These are phyloP conservation scores for Lepus americanus DNA, from an alignment of 2,113 vertebrate genomes.

Conservation along the genomic window DNA sequence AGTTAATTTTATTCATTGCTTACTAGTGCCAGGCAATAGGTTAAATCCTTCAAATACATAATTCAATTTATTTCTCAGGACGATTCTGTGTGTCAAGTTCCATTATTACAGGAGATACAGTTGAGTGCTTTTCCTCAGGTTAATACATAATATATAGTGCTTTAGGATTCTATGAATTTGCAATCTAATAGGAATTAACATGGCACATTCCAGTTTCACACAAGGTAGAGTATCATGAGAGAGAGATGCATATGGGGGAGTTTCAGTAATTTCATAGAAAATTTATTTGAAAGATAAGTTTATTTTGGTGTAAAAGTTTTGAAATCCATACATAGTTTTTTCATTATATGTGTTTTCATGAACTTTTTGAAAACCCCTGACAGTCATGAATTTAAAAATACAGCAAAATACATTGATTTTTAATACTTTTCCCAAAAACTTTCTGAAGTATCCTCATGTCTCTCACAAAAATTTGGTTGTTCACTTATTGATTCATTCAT, in stretches of 20 bases:
- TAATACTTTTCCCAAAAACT: too few relatives aligned
- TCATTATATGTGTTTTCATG: too few relatives aligned
- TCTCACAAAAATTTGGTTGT: too few relatives aligned
- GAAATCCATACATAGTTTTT: too few relatives aligned
- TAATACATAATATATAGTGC: neutral
- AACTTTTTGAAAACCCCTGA: too few relatives aligned
- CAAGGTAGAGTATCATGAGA: neutral
- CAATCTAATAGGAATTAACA: neutral
- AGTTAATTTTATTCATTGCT: conserved; percentile 38
- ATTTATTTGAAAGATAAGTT: too few relatives aligned
- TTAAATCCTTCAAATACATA: neutral
- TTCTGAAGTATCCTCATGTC: too few relatives aligned
- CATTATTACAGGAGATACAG: neutral
- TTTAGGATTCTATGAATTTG: neutral
- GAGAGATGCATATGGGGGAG: neutral
- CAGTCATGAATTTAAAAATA: too few relatives aligned
- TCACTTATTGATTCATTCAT: neutral
- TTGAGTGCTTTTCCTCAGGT: neutral
- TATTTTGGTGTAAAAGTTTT: too few relatives aligned
- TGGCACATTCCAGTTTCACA: neutral
- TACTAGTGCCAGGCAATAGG: neutral
- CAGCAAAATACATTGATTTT: too few relatives aligned
- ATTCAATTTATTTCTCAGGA: neutral
- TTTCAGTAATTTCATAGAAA: too few relatives aligned
- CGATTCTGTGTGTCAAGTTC: neutral